Percentiles rank a stretch among this genome's conserved stretches.
phyloP scores from a whole-genome alignment of 2,888 invertebrate species.

The Ganaspis brasiliensis region DNA sequence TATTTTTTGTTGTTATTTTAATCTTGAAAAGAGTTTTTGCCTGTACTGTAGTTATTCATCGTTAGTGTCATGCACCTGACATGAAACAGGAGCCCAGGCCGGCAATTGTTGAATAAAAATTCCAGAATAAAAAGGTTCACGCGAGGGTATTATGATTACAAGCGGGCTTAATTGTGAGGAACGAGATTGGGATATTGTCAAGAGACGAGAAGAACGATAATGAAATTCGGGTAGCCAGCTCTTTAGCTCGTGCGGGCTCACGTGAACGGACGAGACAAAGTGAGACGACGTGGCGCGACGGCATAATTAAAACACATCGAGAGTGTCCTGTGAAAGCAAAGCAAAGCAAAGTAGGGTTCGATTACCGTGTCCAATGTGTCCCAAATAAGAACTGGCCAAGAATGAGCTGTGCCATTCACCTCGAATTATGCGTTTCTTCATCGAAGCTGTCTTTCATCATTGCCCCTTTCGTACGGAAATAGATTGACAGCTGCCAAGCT shows the following conservation, averaged over 20 bases:
- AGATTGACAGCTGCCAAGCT: constrained; percentile 68
- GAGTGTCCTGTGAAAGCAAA: constrained; percentile 64
- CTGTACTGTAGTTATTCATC: no score
- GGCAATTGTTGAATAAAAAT: constrained; percentile 12
- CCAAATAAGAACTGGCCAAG: constrained; percentile 57
- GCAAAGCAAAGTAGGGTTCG: constrained; percentile 64
- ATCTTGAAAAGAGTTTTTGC: no score
- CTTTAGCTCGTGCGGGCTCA: constrained; percentile 68
- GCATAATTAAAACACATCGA: constrained; percentile 77
- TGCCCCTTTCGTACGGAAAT: constrained; percentile 61
- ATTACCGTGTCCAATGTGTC: constrained; percentile 68
- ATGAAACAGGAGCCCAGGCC: constrained; percentile 1
- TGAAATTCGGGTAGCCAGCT: constrained; percentile 32
- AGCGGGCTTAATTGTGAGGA: constrained; percentile 5
- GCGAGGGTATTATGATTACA: neutral
- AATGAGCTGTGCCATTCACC: constrained; percentile 64
- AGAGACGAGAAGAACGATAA: constrained; percentile 32
- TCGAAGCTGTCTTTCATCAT: constrained; percentile 55
- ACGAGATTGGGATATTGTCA: neutral
- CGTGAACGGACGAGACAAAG: constrained; percentile 65
- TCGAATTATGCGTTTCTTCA: constrained; percentile 61
- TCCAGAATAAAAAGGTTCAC: neutral
- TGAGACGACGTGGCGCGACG: constrained; percentile 65
- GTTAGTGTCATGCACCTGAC: neutral
- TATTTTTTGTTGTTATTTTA: no score